These are phyloP conservation scores for Drosophila jambulina DNA, from an alignment of 1,140 invertebrate species.

Conservation along the genomic window DNA sequence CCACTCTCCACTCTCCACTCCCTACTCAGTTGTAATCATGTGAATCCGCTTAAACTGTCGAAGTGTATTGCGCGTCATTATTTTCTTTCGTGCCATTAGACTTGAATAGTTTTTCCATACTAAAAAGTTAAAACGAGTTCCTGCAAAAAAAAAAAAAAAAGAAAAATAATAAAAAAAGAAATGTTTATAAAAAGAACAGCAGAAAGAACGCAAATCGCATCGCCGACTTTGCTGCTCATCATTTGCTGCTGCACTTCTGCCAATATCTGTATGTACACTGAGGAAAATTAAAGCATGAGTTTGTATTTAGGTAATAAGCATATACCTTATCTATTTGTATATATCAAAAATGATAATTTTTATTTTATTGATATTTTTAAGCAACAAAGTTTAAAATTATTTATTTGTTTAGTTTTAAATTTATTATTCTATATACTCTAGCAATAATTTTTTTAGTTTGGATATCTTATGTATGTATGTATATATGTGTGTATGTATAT, in stretches of 20 bases:
- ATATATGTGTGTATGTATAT: too few relatives aligned
- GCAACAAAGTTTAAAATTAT: too few relatives aligned
- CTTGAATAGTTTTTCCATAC: constrained; percentile 82
- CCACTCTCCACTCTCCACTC: neutral
- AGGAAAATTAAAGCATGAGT: neutral
- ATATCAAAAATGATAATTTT: too few relatives aligned
- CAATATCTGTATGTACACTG: constrained; percentile 17
- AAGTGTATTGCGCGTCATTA: constrained; percentile 84
- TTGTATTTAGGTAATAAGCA: neutral
- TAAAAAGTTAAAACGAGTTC: constrained; percentile 47
- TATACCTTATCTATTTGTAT: too few relatives aligned
- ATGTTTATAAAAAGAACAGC: constrained; percentile 16
- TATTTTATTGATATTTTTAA: too few relatives aligned
- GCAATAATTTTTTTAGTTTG: too few relatives aligned
- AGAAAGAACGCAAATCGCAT: constrained; percentile 66
- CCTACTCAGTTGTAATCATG: constrained; percentile 68
- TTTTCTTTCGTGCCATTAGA: constrained; percentile 85
- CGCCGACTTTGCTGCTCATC: constrained; percentile 60
- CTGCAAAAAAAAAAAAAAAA: neutral
- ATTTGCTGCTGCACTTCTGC: constrained; percentile 41
- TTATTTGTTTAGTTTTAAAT: too few relatives aligned
- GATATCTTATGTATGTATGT: too few relatives aligned
- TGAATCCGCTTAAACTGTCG: constrained; percentile 81
- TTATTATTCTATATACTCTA: too few relatives aligned
- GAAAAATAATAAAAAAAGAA: constrained; percentile 5